These are phyloP conservation scores for Ceraclea dissimilis DNA, from an alignment of 2,888 invertebrate genomes.

Conservation along the genomic window DNA sequence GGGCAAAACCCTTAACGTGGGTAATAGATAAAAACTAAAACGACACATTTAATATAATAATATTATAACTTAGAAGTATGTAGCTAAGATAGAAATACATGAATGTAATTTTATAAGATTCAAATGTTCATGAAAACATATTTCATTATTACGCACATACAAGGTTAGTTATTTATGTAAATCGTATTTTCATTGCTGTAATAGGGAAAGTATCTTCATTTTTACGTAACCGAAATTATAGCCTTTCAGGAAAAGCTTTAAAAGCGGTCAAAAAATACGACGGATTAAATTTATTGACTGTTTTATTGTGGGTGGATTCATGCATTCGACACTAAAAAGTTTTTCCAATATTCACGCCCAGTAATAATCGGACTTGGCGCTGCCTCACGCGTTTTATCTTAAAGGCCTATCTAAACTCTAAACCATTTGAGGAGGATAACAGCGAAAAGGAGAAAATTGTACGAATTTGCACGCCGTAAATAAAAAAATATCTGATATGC, in stretches of 20 bases:
- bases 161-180: no score
- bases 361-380: constrained; percentile 19
- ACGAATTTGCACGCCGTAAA: constrained; percentile 16
- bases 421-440: constrained; percentile 6
- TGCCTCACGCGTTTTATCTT: constrained; percentile 11
- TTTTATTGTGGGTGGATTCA: constrained; percentile 14
- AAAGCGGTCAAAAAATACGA: constrained; percentile 15
- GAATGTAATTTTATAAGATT: no score
- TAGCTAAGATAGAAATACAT: no score
- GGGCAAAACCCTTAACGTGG: no score
- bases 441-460: constrained; percentile 10
- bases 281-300: constrained; percentile 22
- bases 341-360: constrained; percentile 20
- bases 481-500: constrained; percentile 7
- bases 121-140: no score
- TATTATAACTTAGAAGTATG: no score
- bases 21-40: no score
- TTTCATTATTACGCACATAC: no score
- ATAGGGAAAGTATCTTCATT: not conserved
- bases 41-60: no score
- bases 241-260: constrained; percentile 5
- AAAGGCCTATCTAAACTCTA: constrained; percentile 13
- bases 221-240: constrained; percentile 4
- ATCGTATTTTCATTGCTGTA: no score
- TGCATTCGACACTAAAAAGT: constrained; percentile 16